These are phyloP conservation scores for Spheniscus mendiculus DNA, from an alignment of 2,113 vertebrate genomes.

Conservation along the genomic window DNA sequence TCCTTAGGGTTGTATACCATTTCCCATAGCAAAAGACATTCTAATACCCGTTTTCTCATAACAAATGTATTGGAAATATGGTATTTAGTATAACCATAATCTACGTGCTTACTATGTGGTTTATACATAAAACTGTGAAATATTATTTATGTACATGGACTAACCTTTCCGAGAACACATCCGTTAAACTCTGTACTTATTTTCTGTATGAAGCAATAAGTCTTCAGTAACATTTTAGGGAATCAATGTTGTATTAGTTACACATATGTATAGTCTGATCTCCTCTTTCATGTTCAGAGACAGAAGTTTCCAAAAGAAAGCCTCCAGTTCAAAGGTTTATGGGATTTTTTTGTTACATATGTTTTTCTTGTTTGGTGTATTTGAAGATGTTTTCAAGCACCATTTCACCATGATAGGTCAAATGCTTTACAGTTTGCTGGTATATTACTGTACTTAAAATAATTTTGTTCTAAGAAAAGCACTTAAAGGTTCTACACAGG, in stretches of 20 bases:
- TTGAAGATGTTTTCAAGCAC: background rate
- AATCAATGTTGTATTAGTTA: background rate
- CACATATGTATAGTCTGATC: background rate
- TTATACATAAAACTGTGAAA: background rate
- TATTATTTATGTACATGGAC: background rate
- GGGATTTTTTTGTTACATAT: background rate
- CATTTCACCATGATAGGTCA: constrained; percentile 1
- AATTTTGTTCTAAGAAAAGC: background rate
- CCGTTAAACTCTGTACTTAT: background rate
- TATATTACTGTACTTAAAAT: background rate
- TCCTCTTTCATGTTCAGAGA: background rate
- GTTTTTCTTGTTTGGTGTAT: background rate
- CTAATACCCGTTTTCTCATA: background rate
- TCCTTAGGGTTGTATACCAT: background rate
- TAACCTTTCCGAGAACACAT: background rate
- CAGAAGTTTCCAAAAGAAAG: background rate
- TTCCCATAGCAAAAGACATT: background rate
- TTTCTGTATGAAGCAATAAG: background rate
- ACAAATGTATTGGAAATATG: background rate
- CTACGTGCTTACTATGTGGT: background rate
- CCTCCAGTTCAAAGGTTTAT: background rate
- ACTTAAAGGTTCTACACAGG: background rate
- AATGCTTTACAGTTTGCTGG: background rate
- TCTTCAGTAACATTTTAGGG: background rate
- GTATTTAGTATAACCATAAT: background rate